Conservation (phyloP, 2,797 vertebrate species). For the Peromyscus attwateri region DNA sequence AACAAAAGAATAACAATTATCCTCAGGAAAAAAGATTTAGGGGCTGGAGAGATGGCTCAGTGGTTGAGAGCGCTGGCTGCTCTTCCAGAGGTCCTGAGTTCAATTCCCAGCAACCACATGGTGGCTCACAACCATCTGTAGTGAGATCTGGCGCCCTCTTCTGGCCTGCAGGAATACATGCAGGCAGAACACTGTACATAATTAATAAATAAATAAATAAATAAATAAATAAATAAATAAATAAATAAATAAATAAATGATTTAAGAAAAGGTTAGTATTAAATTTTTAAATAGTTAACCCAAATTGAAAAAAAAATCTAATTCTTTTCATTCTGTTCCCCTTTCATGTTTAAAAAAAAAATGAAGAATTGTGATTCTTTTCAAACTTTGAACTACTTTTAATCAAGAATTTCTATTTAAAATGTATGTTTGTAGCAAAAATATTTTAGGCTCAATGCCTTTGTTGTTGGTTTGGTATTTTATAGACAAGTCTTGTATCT, state of each 20-base stretch:
- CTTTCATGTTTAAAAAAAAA: not conserved
- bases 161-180: no score
- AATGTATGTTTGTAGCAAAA: constrained; percentile 35
- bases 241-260: no score
- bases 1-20: not conserved
- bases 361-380: constrained; percentile 36
- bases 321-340: not conserved
- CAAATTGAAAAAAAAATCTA: not conserved
- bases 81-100: no score
- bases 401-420: constrained; percentile 37
- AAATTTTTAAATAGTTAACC: not conserved
- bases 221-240: no score
- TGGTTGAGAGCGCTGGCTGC: no score
- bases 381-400: constrained; percentile 42
- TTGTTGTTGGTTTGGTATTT: not conserved
- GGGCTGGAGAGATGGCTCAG: no score
- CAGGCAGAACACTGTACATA: no score
- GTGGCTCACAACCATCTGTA: no score
- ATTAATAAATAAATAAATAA: no score
- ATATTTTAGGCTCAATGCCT: not conserved
- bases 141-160: no score
- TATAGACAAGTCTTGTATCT: not conserved
- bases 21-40: not conserved
- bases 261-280: not conserved
- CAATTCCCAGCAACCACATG: no score